Percentiles rank a stretch among this genome's conserved stretches.
Conservation (phyloP, 2,113 vertebrate species). For the Eira barbara region DNA sequence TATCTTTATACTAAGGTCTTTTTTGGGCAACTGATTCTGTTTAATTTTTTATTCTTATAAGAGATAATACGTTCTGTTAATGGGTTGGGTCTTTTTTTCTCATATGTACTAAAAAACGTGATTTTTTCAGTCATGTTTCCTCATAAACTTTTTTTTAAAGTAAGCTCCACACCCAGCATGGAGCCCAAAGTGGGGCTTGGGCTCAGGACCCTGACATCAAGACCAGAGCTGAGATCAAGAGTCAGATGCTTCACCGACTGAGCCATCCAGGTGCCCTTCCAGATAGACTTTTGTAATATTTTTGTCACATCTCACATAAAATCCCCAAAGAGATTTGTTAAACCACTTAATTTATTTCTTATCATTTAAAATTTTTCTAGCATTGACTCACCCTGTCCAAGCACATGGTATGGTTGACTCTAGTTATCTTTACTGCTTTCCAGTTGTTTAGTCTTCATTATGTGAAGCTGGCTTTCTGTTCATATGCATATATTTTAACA, state of each 20-base stretch:
- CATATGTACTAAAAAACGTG: not conserved
- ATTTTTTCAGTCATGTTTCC: slow-evolving; percentile 11
- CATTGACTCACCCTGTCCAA: not conserved
- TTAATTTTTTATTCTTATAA: not conserved
- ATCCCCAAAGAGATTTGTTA: not conserved
- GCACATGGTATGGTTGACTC: not conserved
- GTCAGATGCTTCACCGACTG: not conserved
- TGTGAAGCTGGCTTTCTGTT: not conserved
- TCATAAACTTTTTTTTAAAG: not conserved
- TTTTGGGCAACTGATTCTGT: not conserved
- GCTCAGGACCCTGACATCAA: not conserved
- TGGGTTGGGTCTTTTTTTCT: not conserved
- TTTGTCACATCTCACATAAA: not conserved
- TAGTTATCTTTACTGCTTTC: not conserved
- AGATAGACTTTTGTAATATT: not conserved
- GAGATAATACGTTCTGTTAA: not conserved
- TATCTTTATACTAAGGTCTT: not conserved
- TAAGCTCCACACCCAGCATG: not conserved
- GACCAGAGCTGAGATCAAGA: not conserved
- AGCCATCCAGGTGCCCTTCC: not conserved
- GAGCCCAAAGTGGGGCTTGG: not conserved
- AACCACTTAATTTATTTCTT: not conserved
- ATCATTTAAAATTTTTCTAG: not conserved
- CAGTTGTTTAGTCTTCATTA: not conserved
- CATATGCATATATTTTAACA: not conserved